A percentile compares a stretch with the other conserved stretches of the same genome.
Conservation (phyloP, 2,113 vertebrate genomes). For the Ahaetulla prasina region DNA sequence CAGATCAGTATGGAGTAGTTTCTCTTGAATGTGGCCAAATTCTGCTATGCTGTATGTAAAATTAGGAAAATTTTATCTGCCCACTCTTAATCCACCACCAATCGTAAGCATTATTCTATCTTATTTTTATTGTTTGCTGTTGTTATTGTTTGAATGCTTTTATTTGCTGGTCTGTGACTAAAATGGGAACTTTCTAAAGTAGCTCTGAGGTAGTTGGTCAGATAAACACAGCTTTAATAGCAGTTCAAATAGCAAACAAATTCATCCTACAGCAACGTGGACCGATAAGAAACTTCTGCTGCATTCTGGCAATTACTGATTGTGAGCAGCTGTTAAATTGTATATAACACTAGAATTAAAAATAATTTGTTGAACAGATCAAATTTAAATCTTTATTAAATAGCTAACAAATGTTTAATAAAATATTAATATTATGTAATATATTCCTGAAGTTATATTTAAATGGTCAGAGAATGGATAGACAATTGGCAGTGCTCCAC, state of each 20-base stretch:
- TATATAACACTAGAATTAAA: not conserved
- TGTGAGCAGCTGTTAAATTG: not conserved
- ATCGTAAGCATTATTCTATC: not conserved
- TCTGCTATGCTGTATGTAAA: not conserved
- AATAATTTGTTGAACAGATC: not conserved
- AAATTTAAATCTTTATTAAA: not conserved
- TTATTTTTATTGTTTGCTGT: not conserved
- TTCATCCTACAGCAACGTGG: not conserved
- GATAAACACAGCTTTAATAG: not conserved
- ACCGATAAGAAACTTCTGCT: not conserved
- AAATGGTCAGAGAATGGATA: not conserved
- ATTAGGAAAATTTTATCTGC: not conserved
- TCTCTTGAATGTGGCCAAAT: not conserved
- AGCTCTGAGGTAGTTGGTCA: not conserved
- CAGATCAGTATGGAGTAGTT: not conserved
- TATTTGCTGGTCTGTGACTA: not conserved
- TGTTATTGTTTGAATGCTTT: not conserved
- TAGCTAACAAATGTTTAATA: not conserved
- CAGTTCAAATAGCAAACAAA: not conserved
- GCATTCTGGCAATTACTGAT: not conserved
- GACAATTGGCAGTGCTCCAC: not conserved
- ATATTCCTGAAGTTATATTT: not conserved
- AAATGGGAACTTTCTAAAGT: not conserved
- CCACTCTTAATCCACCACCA: not conserved
- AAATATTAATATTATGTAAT: not conserved